These are phyloP conservation scores for Macroglossus sobrinus DNA, from an alignment of 2,113 vertebrate genomes.

Conservation along the genomic window DNA sequence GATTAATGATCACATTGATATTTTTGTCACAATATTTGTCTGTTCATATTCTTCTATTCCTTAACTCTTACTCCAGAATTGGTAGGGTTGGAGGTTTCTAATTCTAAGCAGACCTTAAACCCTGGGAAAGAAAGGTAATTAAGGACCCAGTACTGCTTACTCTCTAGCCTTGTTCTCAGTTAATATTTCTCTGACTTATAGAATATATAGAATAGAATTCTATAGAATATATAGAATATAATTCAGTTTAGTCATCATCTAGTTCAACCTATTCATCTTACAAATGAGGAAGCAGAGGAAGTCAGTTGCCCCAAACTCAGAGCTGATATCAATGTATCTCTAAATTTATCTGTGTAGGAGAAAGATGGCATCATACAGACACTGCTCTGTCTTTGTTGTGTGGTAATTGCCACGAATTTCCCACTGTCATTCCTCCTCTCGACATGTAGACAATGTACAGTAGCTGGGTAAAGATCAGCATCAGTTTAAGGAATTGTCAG, in stretches of 20 bases:
- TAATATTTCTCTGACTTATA: conserved; percentile 27
- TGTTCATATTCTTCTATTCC: background rate
- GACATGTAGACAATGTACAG: background rate
- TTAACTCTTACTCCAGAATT: background rate
- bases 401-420: background rate
- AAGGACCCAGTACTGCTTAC: background rate
- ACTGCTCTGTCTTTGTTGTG: background rate
- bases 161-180: background rate
- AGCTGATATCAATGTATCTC: background rate
- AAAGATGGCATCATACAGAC: background rate
- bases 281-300: background rate
- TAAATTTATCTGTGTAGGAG: background rate
- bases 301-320: background rate
- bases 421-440: background rate
- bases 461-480: background rate
- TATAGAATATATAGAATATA: background rate
- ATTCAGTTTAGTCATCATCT: background rate
- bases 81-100: background rate
- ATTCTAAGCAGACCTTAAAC: background rate
- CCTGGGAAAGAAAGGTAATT: background rate
- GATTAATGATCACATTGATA: background rate
- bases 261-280: background rate
- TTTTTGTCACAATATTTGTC: background rate
- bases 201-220: background rate
- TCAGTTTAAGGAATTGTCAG: background rate